Evolutionary conservation across 2,888 invertebrate species (phyloP).

Genomic region (Plusia festucae): DNA sequence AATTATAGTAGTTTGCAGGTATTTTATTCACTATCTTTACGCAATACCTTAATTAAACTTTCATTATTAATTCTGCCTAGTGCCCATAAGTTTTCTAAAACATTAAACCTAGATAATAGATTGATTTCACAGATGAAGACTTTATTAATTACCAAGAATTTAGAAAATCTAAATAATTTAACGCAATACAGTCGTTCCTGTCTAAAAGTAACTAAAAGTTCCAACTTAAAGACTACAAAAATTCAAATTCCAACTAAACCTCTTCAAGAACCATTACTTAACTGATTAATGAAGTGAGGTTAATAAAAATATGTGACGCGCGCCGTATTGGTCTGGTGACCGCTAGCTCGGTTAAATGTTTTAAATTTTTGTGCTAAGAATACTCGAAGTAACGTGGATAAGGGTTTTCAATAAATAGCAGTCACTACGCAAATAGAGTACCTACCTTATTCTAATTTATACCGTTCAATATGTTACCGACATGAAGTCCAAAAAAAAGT

Average conservation of each 20-base stretch:
- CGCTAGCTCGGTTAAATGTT: background rate
- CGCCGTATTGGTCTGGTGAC: conserved; percentile 3
- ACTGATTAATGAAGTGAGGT: background rate
- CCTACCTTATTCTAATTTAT: no score
- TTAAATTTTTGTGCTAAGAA: background rate
- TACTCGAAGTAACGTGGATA: background rate
- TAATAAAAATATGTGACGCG: background rate
- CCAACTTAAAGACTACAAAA: no score
- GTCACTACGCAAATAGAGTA: no score
- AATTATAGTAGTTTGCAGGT: background rate
- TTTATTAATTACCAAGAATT: background rate
- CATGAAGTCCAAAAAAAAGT: no score
- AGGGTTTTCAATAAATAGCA: no score
- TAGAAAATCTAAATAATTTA: no score
- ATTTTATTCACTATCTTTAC: background rate
- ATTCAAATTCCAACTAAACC: background rate
- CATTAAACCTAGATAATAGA: background rate
- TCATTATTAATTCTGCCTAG: background rate
- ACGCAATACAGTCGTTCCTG: no score
- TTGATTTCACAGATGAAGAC: background rate
- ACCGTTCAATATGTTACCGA: no score
- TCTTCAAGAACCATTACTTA: background rate
- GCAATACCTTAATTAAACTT: background rate
- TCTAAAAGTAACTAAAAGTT: no score
- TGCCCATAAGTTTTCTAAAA: background rate